These are phyloP conservation scores for Ganaspis brasiliensis DNA, from an alignment of 2,888 invertebrate genomes.

Conservation along the genomic window DNA sequence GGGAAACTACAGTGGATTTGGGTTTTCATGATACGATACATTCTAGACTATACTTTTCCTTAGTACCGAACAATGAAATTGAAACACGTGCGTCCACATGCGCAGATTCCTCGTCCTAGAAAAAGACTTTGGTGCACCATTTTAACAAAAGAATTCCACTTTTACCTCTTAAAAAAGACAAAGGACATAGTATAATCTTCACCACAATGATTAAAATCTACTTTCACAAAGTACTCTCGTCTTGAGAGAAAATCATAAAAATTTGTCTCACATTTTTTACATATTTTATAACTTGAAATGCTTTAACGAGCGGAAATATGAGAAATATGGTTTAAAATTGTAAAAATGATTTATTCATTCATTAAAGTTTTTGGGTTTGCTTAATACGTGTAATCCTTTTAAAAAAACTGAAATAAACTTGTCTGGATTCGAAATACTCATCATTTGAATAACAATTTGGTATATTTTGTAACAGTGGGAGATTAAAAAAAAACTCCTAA, in stretches of 20 bases:
- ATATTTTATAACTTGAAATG: background rate
- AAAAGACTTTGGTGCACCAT: conserved; percentile 1
- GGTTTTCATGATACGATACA: background rate
- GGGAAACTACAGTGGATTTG: background rate
- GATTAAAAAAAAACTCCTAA: too few species aligned
- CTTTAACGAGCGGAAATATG: too few species aligned
- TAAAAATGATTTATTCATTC: too few species aligned
- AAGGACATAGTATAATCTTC: conserved; percentile 17
- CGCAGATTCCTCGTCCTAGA: conserved; percentile 19
- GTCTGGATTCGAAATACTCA: too few species aligned
- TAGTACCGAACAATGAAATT: conserved; percentile 31
- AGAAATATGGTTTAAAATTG: too few species aligned
- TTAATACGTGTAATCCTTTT: too few species aligned
- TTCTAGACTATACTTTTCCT: background rate
- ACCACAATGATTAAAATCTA: conserved; percentile 18
- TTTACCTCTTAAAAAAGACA: background rate
- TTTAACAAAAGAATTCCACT: conserved; percentile 38
- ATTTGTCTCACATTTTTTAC: background rate
- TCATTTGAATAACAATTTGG: too few species aligned
- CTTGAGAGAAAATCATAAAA: background rate
- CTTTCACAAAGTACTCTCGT: conserved; percentile 1
- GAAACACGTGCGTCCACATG: conserved; percentile 21
- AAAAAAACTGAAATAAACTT: too few species aligned
- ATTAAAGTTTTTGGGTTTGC: too few species aligned
- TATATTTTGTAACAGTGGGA: too few species aligned